Conservation (phyloP, 1,140 invertebrate species). For the Drosophila dunni region DNA sequence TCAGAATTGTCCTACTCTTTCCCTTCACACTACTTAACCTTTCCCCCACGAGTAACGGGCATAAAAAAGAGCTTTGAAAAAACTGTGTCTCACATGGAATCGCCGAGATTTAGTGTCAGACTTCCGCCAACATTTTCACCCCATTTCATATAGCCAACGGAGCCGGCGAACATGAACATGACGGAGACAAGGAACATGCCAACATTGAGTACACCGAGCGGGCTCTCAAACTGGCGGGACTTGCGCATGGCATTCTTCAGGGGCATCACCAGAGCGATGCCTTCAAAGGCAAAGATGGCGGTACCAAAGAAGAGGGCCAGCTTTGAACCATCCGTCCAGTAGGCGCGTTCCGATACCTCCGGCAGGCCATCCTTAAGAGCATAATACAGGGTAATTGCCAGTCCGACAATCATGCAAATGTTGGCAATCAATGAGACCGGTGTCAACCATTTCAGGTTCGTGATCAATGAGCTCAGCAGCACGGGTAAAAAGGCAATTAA, state of each 20-base stretch:
- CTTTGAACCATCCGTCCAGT: constrained; percentile 86
- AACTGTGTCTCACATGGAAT: constrained; percentile 65
- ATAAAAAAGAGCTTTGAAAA: no score
- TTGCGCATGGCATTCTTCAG: constrained; percentile 95
- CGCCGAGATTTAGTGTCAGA: constrained; percentile 89
- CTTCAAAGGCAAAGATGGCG: constrained; percentile 92
- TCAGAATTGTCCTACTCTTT: no score
- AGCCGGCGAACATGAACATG: constrained; percentile 92
- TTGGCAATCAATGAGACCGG: constrained; percentile 91
- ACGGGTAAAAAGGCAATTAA: constrained; percentile 89
- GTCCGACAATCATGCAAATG: constrained; percentile 88
- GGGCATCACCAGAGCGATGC: constrained; percentile 92
- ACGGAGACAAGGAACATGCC: constrained; percentile 88
- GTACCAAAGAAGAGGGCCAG: constrained; percentile 91
- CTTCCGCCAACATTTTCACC: constrained; percentile 89
- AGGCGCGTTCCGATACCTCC: constrained; percentile 85
- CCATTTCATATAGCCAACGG: constrained; percentile 93
- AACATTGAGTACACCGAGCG: constrained; percentile 92
- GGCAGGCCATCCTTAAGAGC: constrained; percentile 89
- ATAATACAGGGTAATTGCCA: constrained; percentile 90
- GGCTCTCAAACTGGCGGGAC: constrained; percentile 90
- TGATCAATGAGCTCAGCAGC: constrained; percentile 90
- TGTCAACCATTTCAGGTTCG: constrained; percentile 90
- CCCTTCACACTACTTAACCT: no score
- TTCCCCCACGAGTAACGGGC: neutral